Percentiles rank a stretch among this genome's conserved stretches.
Evolutionary conservation across 1,140 invertebrate genomes (phyloP).

Genomic region (Leptestheria dahalacensis): DNA sequence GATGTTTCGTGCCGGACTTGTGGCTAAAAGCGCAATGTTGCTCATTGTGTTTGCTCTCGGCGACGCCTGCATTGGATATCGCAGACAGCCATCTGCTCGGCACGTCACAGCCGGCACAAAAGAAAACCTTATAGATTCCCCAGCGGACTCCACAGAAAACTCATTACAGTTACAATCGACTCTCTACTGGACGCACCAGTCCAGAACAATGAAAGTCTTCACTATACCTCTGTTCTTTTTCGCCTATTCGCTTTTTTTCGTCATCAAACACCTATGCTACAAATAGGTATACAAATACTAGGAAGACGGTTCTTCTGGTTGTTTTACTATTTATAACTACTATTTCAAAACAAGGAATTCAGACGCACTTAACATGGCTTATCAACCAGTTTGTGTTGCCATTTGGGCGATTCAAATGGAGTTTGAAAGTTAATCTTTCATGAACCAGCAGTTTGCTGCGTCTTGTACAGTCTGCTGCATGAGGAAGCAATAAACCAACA

Average conservation of each 20-base stretch:
- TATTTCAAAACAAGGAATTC: not conserved
- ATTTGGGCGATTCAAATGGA: too few species aligned
- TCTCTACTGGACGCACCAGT: not conserved
- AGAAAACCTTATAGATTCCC: not conserved
- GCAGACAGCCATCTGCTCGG: not conserved
- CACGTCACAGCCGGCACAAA: not conserved
- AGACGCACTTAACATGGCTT: too few species aligned
- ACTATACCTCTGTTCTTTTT: not conserved
- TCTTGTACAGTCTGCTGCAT: not conserved
- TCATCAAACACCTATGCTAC: too few species aligned
- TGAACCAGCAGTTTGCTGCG: too few species aligned
- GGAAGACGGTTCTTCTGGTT: too few species aligned
- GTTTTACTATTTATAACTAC: not conserved
- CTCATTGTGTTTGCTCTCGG: not conserved
- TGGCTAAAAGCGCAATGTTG: too few species aligned
- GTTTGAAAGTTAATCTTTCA: too few species aligned
- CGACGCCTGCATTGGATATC: not conserved
- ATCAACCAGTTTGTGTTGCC: too few species aligned
- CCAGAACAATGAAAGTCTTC: not conserved
- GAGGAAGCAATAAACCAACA: not conserved
- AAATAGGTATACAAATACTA: too few species aligned
- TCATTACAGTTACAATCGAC: not conserved
- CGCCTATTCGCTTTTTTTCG: not conserved
- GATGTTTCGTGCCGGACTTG: too few species aligned
- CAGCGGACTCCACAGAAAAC: not conserved